phyloP scores from a whole-genome alignment of 2,797 vertebrate genomes.

The Galago senegalensis region DNA sequence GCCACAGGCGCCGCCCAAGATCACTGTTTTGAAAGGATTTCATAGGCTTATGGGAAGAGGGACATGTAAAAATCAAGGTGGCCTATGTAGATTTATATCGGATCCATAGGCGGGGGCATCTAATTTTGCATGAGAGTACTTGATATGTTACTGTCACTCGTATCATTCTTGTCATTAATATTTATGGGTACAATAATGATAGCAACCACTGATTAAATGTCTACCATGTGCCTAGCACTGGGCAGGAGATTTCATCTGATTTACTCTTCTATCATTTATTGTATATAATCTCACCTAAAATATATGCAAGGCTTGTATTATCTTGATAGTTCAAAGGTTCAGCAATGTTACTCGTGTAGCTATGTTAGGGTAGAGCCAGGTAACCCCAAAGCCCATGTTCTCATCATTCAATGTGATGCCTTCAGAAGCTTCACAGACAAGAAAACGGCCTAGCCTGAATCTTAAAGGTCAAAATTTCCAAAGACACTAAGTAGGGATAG shows the following conservation, averaged over 20 bases:
- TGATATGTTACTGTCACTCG: not conserved
- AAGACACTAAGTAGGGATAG: not conserved
- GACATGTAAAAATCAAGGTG: not conserved
- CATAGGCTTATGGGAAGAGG: not conserved
- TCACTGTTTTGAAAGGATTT: not conserved
- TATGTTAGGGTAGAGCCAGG: not conserved
- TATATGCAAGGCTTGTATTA: not conserved
- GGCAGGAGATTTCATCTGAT: not conserved
- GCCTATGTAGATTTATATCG: not conserved
- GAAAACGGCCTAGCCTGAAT: not conserved
- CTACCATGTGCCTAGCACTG: not conserved
- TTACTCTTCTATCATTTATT: slow-evolving; percentile 28
- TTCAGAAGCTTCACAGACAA: not conserved
- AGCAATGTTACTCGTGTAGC: not conserved
- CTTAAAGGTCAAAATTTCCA: not conserved
- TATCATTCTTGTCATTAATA: not conserved
- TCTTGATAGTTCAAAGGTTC: slow-evolving; percentile 35
- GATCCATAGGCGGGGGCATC: not conserved
- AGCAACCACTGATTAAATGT: not conserved
- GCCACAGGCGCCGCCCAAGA: not conserved
- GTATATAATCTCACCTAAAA: not conserved
- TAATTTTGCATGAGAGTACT: not conserved
- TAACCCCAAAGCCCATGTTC: not conserved
- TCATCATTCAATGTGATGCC: not conserved
- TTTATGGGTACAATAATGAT: not conserved